Evolutionary conservation across 2,888 invertebrate species (phyloP), one percentile per base, ranked within the genome.

Genomic region (Shargacucullia verbasci): DNA sequence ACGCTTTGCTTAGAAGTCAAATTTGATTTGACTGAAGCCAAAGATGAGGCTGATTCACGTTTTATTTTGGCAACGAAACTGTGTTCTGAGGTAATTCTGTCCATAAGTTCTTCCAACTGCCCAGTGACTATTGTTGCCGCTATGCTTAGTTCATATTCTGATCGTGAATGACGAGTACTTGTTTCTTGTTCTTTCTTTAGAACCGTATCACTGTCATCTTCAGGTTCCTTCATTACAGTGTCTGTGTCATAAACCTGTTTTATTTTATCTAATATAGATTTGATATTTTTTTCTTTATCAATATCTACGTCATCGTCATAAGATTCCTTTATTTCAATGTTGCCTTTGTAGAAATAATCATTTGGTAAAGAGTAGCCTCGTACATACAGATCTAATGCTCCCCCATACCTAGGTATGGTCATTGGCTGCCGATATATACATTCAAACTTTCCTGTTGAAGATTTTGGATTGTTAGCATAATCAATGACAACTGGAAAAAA

Each of bases 391-490:
- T 94, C 89, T 8, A 80, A 61, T 7, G 82, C 79, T 8, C 67
- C 68, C 1, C 82, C 81, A 63, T 82, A 89, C 29, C 78, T 80
- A 7, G 88, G 90, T 34, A 78, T 56, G 11, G 88, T 86, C 73
- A 91, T 82, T 2, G 89, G 85, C 54, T 94, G 94, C 7, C 82
- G 84, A 72, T 94, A 95, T 47, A 94, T 91, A 48, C 94, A 90
- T 84, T 96, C 95, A 67, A 96, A 96, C 20, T 90, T 90, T 7
- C 96, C 96, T 0, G 96, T 96, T 6, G 89, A 59, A 0, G 95
- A 89, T 15, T 76, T 83, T 0, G 90, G 71, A 78, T 95, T 76
- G 15, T 72, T 71, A 41, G 87, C 82, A 52, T 87, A 70, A 76
- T 95, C 95, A 31, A 95, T 86, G 11, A 95, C 90, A 76, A 95